A percentile compares a stretch with the other conserved stretches of the same genome.
These are phyloP conservation scores for Dryococelus australis DNA, from an alignment of 2,888 invertebrate species.

Conservation along the genomic window DNA sequence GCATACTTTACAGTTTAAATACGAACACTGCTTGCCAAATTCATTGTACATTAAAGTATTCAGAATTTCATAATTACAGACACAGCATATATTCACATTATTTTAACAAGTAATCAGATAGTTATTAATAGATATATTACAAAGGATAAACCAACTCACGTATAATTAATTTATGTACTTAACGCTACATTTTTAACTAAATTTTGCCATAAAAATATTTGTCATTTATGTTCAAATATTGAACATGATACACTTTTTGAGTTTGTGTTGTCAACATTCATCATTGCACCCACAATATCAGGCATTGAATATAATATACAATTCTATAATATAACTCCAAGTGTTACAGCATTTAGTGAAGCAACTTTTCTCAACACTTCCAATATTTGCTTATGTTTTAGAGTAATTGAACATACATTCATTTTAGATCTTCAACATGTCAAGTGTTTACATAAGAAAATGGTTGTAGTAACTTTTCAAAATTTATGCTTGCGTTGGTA, in stretches of 20 bases:
- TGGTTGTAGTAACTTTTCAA: background rate
- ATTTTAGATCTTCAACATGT: background rate
- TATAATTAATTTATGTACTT: background rate
- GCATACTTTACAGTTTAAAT: too few species aligned
- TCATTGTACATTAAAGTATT: slow-evolving; percentile 1
- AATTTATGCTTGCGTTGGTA: background rate
- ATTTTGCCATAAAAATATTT: background rate
- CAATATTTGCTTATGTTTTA: background rate
- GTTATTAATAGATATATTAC: background rate
- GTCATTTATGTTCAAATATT: slow-evolving; percentile 5
- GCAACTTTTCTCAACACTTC: background rate
- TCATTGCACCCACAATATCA: background rate
- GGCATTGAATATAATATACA: background rate
- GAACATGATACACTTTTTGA: background rate
- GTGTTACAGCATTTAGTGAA: background rate
- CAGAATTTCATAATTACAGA: background rate
- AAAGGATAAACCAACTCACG: background rate
- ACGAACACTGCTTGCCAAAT: background rate
- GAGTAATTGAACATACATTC: background rate
- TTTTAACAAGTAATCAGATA: background rate
- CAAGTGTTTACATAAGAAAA: background rate
- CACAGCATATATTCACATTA: background rate
- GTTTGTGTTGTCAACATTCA: background rate
- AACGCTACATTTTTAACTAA: background rate
- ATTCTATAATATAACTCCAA: background rate